Percentiles rank a stretch among this genome's conserved stretches.
Evolutionary conservation across 2,888 invertebrate species (phyloP).

Genomic region (Ophion ventricosus): DNA sequence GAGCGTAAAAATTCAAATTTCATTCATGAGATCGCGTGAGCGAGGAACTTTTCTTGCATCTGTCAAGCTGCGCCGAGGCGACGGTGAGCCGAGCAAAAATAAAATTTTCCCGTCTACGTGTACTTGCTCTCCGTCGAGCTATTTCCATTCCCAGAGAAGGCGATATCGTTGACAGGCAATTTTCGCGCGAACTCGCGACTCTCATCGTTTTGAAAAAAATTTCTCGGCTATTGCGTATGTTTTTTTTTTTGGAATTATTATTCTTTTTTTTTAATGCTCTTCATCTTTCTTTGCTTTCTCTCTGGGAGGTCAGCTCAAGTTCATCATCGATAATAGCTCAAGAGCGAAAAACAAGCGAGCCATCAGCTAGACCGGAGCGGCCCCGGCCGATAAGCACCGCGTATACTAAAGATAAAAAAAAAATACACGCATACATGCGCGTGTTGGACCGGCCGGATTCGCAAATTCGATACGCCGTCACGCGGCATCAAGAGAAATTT

Average conservation of each 20-base stretch:
- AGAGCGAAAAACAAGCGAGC: constrained; percentile 78
- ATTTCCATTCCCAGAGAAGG: not conserved
- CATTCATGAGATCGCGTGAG: constrained; percentile 31
- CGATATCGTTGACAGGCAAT: not conserved
- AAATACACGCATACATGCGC: not conserved
- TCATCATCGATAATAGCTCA: constrained; percentile 82
- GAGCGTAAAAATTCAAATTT: constrained; percentile 41
- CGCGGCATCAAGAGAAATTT: constrained; percentile 52
- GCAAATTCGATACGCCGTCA: constrained; percentile 62
- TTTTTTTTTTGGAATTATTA: constrained; percentile 26
- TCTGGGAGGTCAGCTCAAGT: constrained; percentile 80
- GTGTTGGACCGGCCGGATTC: constrained; percentile 53
- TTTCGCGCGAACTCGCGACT: not conserved
- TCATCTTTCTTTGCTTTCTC: constrained; percentile 23
- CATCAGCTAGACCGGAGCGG: constrained; percentile 79
- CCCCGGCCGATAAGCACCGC: constrained; percentile 62
- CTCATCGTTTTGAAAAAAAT: not conserved
- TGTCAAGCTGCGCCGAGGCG: not conserved
- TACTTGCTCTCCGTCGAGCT: not conserved
- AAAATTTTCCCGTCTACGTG: constrained; percentile 7
- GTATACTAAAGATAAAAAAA: constrained; percentile 66
- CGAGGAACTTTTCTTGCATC: not conserved
- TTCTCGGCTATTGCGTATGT: constrained; percentile 76
- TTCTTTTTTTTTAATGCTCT: constrained; percentile 23
- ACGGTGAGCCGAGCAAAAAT: constrained; percentile 16